phyloP scores from a whole-genome alignment of 2,888 invertebrate species.

The Adineta ricciae region DNA sequence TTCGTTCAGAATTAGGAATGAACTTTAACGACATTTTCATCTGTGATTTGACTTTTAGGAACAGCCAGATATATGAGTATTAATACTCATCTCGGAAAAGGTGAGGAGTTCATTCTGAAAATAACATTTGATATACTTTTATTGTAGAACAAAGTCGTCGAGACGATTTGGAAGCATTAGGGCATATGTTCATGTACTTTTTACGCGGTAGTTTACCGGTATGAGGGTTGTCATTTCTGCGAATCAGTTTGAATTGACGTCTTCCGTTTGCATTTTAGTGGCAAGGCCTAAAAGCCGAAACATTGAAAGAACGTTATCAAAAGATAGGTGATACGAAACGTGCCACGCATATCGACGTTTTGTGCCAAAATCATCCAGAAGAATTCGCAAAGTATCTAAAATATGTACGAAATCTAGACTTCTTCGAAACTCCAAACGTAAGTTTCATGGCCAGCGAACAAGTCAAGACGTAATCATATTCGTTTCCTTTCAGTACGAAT shows the following conservation, averaged over 20 bases:
- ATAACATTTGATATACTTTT: neutral
- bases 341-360: constrained; percentile 89
- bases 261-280: constrained; percentile 52
- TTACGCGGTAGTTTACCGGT: constrained; percentile 87
- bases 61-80: constrained; percentile 99
- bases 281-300: constrained; percentile 99
- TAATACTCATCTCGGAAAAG: constrained; percentile 97
- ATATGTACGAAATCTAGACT: constrained; percentile 89
- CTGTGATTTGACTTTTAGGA: neutral
- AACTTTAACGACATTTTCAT: too few species aligned
- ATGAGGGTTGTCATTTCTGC: neutral
- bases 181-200: constrained; percentile 99
- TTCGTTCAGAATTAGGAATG: constrained; percentile 27
- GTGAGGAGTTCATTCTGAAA: neutral
- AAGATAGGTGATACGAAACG: constrained; percentile 99
- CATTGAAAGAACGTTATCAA: constrained; percentile 95
- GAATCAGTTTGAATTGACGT: too few species aligned
- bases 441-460: too few species aligned
- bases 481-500: constrained; percentile 65
- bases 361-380: constrained; percentile 67
- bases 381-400: constrained; percentile 95
- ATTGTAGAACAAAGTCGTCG: constrained; percentile 81
- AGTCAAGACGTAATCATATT: neutral
- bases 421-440: constrained; percentile 90
- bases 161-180: constrained; percentile 96